Evolutionary conservation across 2,797 vertebrate species (phyloP), one percentile per base, ranked within the genome.

Genomic region (Megaceryle alcyon): DNA sequence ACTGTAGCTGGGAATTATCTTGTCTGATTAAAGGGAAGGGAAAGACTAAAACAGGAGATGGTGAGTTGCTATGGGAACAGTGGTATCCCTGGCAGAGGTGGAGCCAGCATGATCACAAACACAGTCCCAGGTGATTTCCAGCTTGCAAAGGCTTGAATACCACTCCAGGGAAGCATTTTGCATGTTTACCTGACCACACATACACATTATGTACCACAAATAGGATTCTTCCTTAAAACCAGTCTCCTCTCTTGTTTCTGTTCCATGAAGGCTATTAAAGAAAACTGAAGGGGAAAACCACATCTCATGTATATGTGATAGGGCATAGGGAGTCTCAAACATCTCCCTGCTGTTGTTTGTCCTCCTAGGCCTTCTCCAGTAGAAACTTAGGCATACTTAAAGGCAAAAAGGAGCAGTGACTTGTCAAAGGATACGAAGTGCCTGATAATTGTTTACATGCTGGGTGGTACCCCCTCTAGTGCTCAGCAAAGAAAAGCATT

Each of bases 21-120:
- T 51, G 19, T 44, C 60, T 86, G 46, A 92, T 73, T 81, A 57
- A 94, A 82, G 59, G 54, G 72, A 96, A 75, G 35, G 59, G 78
- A 60, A 79, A 70, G 81, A 70, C 71, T 86, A 80, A 96, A 93
- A 60, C 0, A 12, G 81, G 84, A 96, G 92, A 90, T 85, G 66
- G 57, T 49, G 61, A 54, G 96, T 97, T 84, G 44, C 97, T 85
- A 97, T 95, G 97, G 97, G 92, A 97, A 97, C 95, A 69, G 81
- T 5, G 19, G 91, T 76, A 95, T 93, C 83, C 79, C 88, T 85
- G 88, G 81, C 88, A 93, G 59, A 80, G 88, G 79, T 76, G 84
- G 76, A 89, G 68, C 51, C 53, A 64, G 79, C 75, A 85, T 57
- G 14, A 9, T 82, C 90, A 82, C 44, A 48, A 85, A 79, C 59